phyloP scores from a whole-genome alignment of 2,113 vertebrate species.

The Glareola pratincola region DNA sequence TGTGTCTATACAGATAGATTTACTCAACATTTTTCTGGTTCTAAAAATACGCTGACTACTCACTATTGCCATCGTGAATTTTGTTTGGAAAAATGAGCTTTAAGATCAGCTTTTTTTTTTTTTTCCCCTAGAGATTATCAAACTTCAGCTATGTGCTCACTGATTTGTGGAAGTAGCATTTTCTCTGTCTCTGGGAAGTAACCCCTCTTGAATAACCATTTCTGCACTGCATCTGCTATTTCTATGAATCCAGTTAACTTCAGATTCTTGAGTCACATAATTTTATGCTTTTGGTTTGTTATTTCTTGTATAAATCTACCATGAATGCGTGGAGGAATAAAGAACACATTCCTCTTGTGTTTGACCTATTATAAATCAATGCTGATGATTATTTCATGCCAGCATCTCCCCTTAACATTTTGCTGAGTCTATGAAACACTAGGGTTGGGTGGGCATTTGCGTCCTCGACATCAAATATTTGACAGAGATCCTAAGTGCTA shows the following conservation, averaged over 20 bases:
- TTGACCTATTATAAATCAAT: background rate
- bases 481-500: background rate
- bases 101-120: background rate
- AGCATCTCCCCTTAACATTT: background rate
- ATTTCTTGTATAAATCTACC: background rate
- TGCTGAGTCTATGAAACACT: background rate
- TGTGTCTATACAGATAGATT: background rate
- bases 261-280: background rate
- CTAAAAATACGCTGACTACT: background rate
- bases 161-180: background rate
- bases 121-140: background rate
- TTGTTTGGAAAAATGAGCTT: background rate
- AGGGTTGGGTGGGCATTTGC: background rate
- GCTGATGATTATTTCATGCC: background rate
- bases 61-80: background rate
- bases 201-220: background rate
- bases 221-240: background rate
- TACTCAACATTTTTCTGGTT: background rate
- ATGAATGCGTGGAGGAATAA: background rate
- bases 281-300: background rate
- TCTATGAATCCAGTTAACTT: background rate
- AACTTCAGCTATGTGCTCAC: background rate
- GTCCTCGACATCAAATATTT: background rate
- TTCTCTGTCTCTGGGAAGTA: background rate
- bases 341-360: background rate